A percentile compares a stretch with the other conserved stretches of the same genome.
Evolutionary conservation across 2,888 invertebrate species (phyloP).

Genomic region (Phorcus lineatus): DNA sequence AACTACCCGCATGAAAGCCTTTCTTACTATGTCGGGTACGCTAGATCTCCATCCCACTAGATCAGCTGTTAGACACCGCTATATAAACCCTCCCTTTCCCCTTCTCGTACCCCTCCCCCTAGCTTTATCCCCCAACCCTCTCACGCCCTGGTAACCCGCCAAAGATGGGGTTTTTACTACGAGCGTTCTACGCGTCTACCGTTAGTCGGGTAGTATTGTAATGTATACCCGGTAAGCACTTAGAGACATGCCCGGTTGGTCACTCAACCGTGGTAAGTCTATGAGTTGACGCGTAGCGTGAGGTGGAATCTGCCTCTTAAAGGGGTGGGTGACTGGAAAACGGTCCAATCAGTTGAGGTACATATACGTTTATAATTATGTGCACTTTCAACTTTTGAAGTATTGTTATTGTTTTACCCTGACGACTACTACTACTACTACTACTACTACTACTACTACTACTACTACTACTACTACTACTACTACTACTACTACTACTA

Average conservation of each 20-base stretch:
- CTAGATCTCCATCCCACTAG: too few relatives aligned
- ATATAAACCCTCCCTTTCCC: neutral
- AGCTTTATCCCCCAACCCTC: neutral
- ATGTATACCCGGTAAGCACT: neutral
- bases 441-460: neutral
- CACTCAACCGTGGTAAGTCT: neutral
- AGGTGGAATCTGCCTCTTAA: neutral
- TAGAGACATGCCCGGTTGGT: neutral
- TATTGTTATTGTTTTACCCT: too few relatives aligned
- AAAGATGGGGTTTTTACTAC: neutral
- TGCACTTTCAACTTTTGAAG: too few relatives aligned
- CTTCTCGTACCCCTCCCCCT: neutral
- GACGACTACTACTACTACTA: neutral
- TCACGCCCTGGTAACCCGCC: neutral
- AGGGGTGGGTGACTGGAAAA: neutral
- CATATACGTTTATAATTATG: too few relatives aligned
- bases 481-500: neutral
- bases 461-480: neutral
- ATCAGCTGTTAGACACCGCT: too few relatives aligned
- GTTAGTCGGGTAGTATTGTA: neutral
- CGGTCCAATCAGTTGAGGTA: too few relatives aligned
- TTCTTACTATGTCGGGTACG: too few relatives aligned
- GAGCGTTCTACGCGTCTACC: neutral
- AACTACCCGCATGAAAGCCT: too few relatives aligned
- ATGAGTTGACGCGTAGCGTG: neutral